Conservation (phyloP, 2,888 invertebrate species). For the Drosophila paramelanica region DNA sequence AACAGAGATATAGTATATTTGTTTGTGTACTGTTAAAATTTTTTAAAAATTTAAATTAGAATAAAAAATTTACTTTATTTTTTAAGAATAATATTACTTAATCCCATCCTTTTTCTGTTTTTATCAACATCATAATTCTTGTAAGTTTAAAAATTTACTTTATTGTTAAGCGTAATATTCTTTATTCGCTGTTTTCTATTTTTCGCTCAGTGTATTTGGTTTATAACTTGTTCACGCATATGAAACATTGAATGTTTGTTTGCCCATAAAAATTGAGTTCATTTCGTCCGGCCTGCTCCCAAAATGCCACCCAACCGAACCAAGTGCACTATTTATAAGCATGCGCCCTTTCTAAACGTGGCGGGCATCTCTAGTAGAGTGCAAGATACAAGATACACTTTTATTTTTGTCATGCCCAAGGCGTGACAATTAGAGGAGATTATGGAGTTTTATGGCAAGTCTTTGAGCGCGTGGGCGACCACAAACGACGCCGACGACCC, state of each 20-base stretch:
- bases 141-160: too few species aligned
- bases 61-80: too few species aligned
- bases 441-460: constrained; percentile 63
- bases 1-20: not conserved
- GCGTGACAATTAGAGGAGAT: constrained; percentile 79
- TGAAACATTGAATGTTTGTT: constrained; percentile 39
- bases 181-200: not conserved
- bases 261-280: constrained; percentile 54
- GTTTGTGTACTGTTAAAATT: constrained; percentile 14
- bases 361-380: constrained; percentile 16
- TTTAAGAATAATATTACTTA: too few species aligned
- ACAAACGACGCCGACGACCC: constrained; percentile 54
- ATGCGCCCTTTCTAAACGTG: constrained; percentile 51
- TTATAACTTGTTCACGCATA: constrained; percentile 2
- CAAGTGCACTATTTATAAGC: constrained; percentile 67
- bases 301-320: constrained; percentile 63
- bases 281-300: constrained; percentile 60
- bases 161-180: too few species aligned
- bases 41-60: too few species aligned
- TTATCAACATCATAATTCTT: too few species aligned
- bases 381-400: constrained; percentile 29
- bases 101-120: too few species aligned
- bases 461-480: constrained; percentile 70
- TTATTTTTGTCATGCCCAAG: constrained; percentile 65
- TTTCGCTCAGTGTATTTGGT: constrained; percentile 22